A percentile compares a stretch with the other conserved stretches of the same genome.
Conservation (phyloP, 2,113 vertebrate genomes). For the Myotis yumanensis region DNA sequence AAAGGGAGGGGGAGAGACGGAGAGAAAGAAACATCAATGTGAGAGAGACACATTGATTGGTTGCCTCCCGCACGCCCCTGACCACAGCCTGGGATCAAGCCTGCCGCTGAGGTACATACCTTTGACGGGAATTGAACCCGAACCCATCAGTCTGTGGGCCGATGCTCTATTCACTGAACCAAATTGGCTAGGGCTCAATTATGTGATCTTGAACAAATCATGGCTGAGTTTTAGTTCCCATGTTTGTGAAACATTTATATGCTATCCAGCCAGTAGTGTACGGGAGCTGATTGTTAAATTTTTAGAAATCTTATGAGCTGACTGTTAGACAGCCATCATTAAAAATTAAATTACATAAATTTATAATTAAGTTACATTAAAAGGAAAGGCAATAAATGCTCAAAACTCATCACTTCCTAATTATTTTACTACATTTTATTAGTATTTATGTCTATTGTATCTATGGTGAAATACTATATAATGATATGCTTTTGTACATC, state of each 20-base stretch:
- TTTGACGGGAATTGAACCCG: no score
- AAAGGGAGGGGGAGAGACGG: no score
- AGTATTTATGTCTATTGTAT: background rate
- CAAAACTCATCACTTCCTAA: background rate
- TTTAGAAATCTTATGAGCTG: background rate
- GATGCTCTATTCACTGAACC: no score
- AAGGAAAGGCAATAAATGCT: background rate
- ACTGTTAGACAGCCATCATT: background rate
- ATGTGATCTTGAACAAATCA: background rate
- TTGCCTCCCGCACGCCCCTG: no score
- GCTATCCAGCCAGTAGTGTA: background rate
- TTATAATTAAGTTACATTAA: conserved; percentile 16
- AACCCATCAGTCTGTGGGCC: no score
- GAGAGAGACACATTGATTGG: no score
- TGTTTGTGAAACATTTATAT: background rate
- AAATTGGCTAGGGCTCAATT: no score
- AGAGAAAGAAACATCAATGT: no score
- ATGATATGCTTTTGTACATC: background rate
- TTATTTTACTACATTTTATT: background rate
- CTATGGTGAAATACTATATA: background rate
- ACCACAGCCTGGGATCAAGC: no score
- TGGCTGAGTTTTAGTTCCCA: background rate
- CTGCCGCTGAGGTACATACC: no score
- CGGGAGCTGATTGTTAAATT: background rate
- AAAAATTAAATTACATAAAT: conserved; percentile 10